Conservation (phyloP, 1,140 invertebrate genomes). For the Meloidogyne chitwoodi region DNA sequence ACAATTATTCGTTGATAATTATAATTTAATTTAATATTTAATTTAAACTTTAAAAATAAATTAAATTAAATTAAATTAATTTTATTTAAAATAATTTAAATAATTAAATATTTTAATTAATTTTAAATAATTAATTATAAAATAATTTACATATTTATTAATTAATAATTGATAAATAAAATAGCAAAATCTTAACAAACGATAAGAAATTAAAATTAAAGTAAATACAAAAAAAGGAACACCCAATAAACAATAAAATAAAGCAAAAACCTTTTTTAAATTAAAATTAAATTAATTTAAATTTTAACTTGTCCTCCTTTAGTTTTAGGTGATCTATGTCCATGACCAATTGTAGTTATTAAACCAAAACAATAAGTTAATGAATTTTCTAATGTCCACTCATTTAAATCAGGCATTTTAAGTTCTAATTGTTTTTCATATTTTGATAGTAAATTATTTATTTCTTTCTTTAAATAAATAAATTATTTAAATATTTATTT, state of each 20-base stretch:
- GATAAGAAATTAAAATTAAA: slow-evolving; percentile 30
- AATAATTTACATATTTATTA: not conserved
- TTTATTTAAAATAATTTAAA: no score
- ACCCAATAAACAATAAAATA: slow-evolving; percentile 32
- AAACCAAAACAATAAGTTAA: slow-evolving; percentile 39
- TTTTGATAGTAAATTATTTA: slow-evolving; percentile 17
- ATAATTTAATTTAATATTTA: not conserved
- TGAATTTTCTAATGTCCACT: slow-evolving; percentile 39
- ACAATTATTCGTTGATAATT: not conserved
- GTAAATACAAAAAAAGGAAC: slow-evolving; percentile 39
- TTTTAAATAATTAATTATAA: not conserved
- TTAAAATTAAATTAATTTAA: slow-evolving; percentile 2
- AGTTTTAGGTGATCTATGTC: slow-evolving; percentile 32
- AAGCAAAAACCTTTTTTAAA: slow-evolving; percentile 25
- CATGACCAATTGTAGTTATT: slow-evolving; percentile 38
- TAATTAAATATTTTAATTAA: no score
- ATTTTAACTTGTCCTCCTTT: slow-evolving; percentile 26
- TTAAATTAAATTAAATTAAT: not conserved
- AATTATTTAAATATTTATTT: not conserved
- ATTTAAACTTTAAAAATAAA: not conserved
- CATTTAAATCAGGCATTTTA: slow-evolving; percentile 24
- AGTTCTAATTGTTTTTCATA: slow-evolving; percentile 33
- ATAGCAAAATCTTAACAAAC: slow-evolving; percentile 13
- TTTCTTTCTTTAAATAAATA: slow-evolving; percentile 17
- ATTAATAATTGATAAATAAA: not conserved